Percentiles rank a stretch among this genome's conserved stretches.
These are phyloP conservation scores for Drosophila multiciliata DNA, from an alignment of 2,888 invertebrate genomes.

Conservation along the genomic window DNA sequence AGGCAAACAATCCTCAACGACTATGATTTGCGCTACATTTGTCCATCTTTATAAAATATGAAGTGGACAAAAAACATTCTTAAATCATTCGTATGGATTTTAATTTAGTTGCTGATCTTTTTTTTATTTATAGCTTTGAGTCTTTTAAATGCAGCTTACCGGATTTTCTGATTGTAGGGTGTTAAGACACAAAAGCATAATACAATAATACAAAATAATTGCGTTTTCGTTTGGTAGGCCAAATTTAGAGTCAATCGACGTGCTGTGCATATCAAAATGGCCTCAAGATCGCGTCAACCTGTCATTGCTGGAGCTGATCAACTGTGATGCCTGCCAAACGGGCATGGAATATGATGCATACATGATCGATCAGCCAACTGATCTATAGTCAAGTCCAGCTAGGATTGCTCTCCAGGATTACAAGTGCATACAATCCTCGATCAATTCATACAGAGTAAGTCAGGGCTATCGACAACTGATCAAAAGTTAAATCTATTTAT, in stretches of 20 bases:
- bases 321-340: constrained; percentile 52
- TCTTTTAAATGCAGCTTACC: constrained; percentile 6
- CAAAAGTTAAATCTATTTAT: background rate
- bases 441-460: constrained; percentile 25
- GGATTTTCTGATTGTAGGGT: constrained; percentile 38
- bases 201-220: constrained; percentile 67
- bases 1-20: constrained; percentile 12
- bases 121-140: background rate
- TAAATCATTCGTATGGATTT: background rate
- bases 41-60: background rate
- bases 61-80: background rate
- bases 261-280: constrained; percentile 55
- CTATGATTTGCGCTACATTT: constrained; percentile 42
- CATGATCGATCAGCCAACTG: constrained; percentile 39
- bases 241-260: constrained; percentile 71
- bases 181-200: constrained; percentile 59
- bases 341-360: constrained; percentile 48
- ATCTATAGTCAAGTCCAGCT: constrained; percentile 44
- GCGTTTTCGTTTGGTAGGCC: constrained; percentile 65
- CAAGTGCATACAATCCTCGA: constrained; percentile 18
- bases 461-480: constrained; percentile 5
- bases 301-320: constrained; percentile 29
- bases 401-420: constrained; percentile 14
- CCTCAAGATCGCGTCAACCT: constrained; percentile 44
- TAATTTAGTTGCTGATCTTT: background rate